These are phyloP conservation scores for Cremastinae sp. DNA, from an alignment of 2,888 invertebrate species.

Conservation along the genomic window DNA sequence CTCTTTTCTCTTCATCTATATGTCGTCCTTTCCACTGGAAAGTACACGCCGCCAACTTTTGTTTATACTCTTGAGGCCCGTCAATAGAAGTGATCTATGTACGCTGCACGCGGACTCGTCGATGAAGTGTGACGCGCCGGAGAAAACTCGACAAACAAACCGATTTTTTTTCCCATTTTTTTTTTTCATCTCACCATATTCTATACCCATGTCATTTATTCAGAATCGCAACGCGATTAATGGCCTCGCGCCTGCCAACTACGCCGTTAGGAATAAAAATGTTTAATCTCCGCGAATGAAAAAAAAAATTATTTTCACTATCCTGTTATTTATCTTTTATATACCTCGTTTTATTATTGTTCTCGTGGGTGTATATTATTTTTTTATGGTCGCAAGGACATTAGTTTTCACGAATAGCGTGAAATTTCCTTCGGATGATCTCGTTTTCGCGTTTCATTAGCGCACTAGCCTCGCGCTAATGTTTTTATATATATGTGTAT, in stretches of 20 bases:
- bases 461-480: slow-evolving; percentile 4
- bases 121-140: slow-evolving; percentile 39
- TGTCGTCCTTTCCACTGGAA: slow-evolving; percentile 23
- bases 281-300: too few species aligned
- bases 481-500: background rate
- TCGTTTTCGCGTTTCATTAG: slow-evolving; percentile 15
- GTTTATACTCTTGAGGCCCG: slow-evolving; percentile 51
- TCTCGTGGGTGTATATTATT: too few species aligned
- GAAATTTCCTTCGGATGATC: slow-evolving; percentile 13
- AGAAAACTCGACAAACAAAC: slow-evolving; percentile 29
- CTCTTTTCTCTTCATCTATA: slow-evolving; percentile 27
- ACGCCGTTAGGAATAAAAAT: background rate
- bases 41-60: slow-evolving; percentile 53
- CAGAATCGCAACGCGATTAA: background rate
- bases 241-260: background rate
- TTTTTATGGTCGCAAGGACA: background rate
- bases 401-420: background rate
- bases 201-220: background rate
- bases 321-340: too few species aligned
- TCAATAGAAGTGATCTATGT: slow-evolving; percentile 53
- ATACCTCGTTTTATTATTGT: too few species aligned
- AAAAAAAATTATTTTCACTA: background rate
- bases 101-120: slow-evolving; percentile 2
- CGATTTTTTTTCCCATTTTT: slow-evolving; percentile 1
- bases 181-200: slow-evolving; percentile 1